Evolutionary conservation across 2,888 invertebrate genomes (phyloP).

Genomic region (Xylota sylvarum): DNA sequence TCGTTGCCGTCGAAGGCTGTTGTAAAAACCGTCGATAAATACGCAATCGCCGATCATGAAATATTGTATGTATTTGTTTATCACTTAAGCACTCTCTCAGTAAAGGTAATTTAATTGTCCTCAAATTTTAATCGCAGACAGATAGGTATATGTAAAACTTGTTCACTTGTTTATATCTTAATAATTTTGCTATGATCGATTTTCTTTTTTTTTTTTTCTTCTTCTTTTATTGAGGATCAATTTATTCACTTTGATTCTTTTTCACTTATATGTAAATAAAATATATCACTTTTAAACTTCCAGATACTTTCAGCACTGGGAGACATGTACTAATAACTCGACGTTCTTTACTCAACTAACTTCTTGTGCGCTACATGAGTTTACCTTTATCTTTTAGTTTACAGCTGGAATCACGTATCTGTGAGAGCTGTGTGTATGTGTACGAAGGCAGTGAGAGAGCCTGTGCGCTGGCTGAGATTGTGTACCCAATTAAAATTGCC

Average conservation of each 20-base stretch:
- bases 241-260: constrained; percentile 7
- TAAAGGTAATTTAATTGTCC: not conserved
- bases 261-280: not conserved
- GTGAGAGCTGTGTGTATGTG: constrained; percentile 36
- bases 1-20: constrained; percentile 43
- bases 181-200: not conserved
- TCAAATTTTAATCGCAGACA: not conserved
- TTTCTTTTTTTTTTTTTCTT: not conserved
- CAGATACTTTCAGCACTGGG: constrained; percentile 45
- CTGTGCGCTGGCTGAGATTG: not conserved
- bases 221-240: constrained; percentile 7
- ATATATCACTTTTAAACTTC: not conserved
- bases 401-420: not conserved
- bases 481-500: constrained; percentile 59
- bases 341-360: constrained; percentile 69
- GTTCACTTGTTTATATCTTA: constrained; percentile 15
- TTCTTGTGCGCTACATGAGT: constrained; percentile 10
- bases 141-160: not conserved
- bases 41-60: constrained; percentile 60
- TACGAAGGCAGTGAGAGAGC: not conserved
- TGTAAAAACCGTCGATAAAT: constrained; percentile 47
- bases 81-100: constrained; percentile 12
- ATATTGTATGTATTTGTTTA: constrained; percentile 3
- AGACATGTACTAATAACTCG: constrained; percentile 65
- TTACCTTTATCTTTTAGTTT: constrained; percentile 55